phyloP scores from a whole-genome alignment of 2,797 vertebrate genomes.

The Cossypha caffra region DNA sequence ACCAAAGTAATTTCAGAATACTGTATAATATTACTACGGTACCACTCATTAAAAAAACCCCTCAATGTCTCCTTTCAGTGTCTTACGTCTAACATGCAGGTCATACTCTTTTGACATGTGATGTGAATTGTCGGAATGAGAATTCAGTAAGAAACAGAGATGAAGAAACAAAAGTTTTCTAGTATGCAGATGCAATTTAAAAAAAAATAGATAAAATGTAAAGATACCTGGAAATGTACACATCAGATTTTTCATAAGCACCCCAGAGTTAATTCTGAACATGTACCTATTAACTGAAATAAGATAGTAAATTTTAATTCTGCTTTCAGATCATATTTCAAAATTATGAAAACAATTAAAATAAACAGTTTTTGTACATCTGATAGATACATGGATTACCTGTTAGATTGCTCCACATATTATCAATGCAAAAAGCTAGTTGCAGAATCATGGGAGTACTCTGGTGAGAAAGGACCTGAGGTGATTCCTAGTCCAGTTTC shows the following conservation, averaged over 20 bases:
- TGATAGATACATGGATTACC: background rate
- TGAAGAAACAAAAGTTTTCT: background rate
- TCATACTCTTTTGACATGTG: background rate
- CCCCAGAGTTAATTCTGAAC: background rate
- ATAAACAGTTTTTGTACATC: background rate
- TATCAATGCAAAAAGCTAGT: background rate
- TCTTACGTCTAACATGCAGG: background rate
- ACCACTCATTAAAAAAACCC: background rate
- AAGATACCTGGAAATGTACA: background rate
- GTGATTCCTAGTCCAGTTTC: background rate
- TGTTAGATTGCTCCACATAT: background rate
- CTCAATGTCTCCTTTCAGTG: background rate
- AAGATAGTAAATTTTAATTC: background rate
- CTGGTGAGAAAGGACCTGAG: background rate
- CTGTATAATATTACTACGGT: background rate
- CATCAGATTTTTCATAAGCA: background rate
- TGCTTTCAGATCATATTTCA: background rate
- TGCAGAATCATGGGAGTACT: background rate
- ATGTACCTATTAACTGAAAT: background rate
- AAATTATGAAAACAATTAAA: background rate
- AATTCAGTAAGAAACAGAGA: background rate
- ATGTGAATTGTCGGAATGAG: background rate
- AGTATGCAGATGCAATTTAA: background rate
- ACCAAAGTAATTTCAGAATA: background rate
- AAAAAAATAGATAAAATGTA: background rate